These are phyloP conservation scores for Epizoanthus scotinus DNA, from an alignment of 92 coral and sea anemone species.

Conservation along the genomic window DNA sequence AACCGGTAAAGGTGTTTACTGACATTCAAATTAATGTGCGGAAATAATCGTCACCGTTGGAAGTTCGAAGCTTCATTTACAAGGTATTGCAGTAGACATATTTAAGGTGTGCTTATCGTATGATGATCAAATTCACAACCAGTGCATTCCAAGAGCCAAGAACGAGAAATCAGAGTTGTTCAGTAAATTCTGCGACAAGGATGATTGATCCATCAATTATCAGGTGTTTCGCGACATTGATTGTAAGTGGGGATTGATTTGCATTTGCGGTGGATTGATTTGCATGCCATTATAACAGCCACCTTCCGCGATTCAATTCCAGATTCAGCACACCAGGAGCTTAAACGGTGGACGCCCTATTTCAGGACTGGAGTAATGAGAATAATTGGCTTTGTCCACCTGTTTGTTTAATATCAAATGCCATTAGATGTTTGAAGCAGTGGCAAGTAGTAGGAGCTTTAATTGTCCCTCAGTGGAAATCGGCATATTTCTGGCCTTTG, in stretches of 20 bases:
- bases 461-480: not conserved
- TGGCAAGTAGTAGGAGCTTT: conserved; percentile 3
- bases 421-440: not conserved
- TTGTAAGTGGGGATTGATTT: conserved; percentile 57
- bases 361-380: conserved; percentile 53
- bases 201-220: conserved; percentile 67
- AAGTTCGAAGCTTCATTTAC: not conserved
- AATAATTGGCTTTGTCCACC: conserved; percentile 77
- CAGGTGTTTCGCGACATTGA: conserved; percentile 48
- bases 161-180: conserved; percentile 64
- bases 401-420: conserved; percentile 15
- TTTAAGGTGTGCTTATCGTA: conserved; percentile 52
- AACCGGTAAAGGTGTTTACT: not conserved
- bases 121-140: conserved; percentile 46
- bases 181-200: conserved; percentile 53
- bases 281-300: conserved; percentile 59
- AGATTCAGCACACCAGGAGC: conserved; percentile 54
- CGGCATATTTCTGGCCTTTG: conserved; percentile 9
- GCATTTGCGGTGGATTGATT: too few relatives aligned
- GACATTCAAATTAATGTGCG: conserved; percentile 3
- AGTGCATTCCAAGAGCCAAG: conserved; percentile 65
- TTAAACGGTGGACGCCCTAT: conserved; percentile 55
- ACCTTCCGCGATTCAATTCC: conserved; percentile 53
- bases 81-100: conserved; percentile 28
- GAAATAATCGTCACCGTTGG: not conserved